Conservation (phyloP, 2,888 invertebrate genomes). For the Parnassius mnemosyne region DNA sequence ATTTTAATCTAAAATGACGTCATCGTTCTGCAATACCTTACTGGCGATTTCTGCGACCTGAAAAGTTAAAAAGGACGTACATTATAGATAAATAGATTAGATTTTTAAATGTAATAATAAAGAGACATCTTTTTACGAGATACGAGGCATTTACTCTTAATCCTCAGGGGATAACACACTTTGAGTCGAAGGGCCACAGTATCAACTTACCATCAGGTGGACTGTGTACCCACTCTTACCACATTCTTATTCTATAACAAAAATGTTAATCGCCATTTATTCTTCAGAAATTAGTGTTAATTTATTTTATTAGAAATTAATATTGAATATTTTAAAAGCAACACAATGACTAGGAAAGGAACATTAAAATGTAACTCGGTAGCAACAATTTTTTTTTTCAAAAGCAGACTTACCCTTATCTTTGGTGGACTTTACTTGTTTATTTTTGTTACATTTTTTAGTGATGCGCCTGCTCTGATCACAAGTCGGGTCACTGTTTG, state of each 20-base stretch:
- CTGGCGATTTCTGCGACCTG: constrained; percentile 77
- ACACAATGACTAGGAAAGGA: too few relatives aligned
- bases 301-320: background rate
- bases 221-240: too few relatives aligned
- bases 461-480: constrained; percentile 90
- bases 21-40: constrained; percentile 44
- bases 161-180: too few relatives aligned
- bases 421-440: constrained; percentile 82
- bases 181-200: too few relatives aligned
- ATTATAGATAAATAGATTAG: background rate
- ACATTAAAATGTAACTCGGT: too few relatives aligned
- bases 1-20: constrained; percentile 47
- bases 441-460: constrained; percentile 92
- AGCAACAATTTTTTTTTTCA: too few relatives aligned
- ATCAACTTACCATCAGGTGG: too few relatives aligned
- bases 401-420: constrained; percentile 71
- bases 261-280: too few relatives aligned
- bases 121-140: too few relatives aligned
- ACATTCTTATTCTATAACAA: too few relatives aligned
- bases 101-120: background rate
- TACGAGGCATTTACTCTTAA: too few relatives aligned
- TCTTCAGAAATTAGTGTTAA: background rate
- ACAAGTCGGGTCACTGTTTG: constrained; percentile 90
- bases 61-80: constrained; percentile 15
- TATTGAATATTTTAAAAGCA: background rate